phyloP scores from a whole-genome alignment of 1,140 invertebrate species.

The Achatina immaculata region DNA sequence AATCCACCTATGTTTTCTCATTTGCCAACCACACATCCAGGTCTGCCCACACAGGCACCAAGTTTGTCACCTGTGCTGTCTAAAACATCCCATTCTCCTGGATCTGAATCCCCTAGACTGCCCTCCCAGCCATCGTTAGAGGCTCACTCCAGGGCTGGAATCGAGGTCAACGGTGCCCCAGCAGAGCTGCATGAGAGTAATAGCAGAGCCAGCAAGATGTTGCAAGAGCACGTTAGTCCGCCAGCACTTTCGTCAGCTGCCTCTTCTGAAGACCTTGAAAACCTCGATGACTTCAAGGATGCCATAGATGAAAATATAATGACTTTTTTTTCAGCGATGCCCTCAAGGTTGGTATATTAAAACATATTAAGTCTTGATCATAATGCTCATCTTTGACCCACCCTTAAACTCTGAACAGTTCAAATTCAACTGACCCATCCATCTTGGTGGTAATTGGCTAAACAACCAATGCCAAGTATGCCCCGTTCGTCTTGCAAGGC shows the following conservation, averaged over 20 bases:
- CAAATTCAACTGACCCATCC: too few relatives aligned
- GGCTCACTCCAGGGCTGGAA: background rate
- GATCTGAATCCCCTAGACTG: background rate
- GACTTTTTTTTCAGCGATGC: constrained; percentile 65
- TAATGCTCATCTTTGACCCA: too few relatives aligned
- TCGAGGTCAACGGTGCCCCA: background rate
- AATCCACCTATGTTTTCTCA: background rate
- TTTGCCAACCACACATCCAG: background rate
- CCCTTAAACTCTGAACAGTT: too few relatives aligned
- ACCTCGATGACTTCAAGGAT: constrained; percentile 55
- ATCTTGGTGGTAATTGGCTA: too few relatives aligned
- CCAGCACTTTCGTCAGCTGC: background rate
- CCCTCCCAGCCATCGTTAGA: background rate
- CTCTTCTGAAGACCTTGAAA: constrained; percentile 33
- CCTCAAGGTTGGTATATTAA: constrained; percentile 46
- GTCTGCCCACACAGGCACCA: background rate
- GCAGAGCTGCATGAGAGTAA: background rate
- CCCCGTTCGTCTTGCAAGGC: too few relatives aligned
- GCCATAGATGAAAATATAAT: constrained; percentile 59
- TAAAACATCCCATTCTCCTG: background rate
- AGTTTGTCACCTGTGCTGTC: background rate
- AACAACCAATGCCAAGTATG: too few relatives aligned
- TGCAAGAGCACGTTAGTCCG: background rate
- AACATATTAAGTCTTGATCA: background rate
- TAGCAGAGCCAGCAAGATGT: constrained; percentile 36